Evolutionary conservation across 2,797 vertebrate genomes (phyloP), one percentile per base, ranked within the genome.

Genomic region (Rousettus madagascariensis): DNA sequence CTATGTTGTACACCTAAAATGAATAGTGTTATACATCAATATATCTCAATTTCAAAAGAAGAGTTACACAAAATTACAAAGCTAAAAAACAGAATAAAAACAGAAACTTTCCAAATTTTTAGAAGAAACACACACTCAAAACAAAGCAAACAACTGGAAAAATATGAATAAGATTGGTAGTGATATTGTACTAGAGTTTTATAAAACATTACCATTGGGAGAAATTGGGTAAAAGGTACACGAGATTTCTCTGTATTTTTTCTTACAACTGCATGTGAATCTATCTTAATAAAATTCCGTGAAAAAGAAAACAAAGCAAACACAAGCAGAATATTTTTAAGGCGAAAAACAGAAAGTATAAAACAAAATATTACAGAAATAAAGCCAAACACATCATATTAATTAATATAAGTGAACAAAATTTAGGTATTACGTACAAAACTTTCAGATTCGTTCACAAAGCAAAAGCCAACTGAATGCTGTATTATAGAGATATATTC

Each of bases 341-440:
- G 77, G 12, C 78, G 61, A 94, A 79, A 78, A 41, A 20, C 4
- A 78, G 13, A 65, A 65, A 36, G 8, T 83, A 83, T 77, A 77
- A 68, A 79, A 77, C 20, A 83, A 91, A 93, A 63, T 86, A 53
- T 86, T 86, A 71, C 4, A 84, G 57, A 75, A 91, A 88, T 11
- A 89, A 90, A 84, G 17, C n/a, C 43, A 55, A 85, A 80, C 24
- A 33, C 66, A 53, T 69, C 46, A 43, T 71, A 51, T 79, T 69
- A 66, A 90, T 78, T 84, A 59, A 86, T 83, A 6, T 78, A 91
- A 95, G 82, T 55, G n/a, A 86, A 20, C 30, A 94, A 90, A 69
- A 79, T 61, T 63, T 94, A 83, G 19, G 8, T 90, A 63, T 80
- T 80, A 63, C 80, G 24, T 28, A 84, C 65, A 92, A 91, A 86